Percentiles rank a stretch among this genome's conserved stretches.
Evolutionary conservation across 1,140 invertebrate genomes (phyloP).

Genomic region (Colletes gigas): DNA sequence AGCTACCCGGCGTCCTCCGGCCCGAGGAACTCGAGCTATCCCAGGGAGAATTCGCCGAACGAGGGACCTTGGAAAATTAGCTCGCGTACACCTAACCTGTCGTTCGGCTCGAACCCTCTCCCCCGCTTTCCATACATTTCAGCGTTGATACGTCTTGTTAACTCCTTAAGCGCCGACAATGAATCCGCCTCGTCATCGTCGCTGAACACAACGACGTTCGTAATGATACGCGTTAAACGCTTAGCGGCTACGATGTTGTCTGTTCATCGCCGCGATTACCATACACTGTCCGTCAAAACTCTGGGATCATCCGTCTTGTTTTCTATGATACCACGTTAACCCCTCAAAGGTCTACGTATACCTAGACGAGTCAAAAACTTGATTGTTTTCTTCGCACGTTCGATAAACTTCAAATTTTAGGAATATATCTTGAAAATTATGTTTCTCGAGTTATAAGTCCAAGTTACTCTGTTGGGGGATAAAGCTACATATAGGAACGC

Average conservation of each 20-base stretch:
- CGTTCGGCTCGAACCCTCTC: too few species aligned
- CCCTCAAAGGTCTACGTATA: not conserved
- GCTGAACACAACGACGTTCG: not conserved
- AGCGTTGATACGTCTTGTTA: conserved; percentile 26
- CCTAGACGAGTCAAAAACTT: too few species aligned
- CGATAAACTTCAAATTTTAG: too few species aligned
- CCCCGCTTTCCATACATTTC: not conserved
- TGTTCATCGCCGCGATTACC: not conserved
- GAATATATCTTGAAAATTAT: too few species aligned
- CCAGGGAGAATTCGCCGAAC: conserved; percentile 55
- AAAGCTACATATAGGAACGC: too few species aligned
- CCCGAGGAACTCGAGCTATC: conserved; percentile 62
- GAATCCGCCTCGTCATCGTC: conserved; percentile 29
- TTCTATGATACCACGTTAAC: not conserved
- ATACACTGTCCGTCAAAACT: not conserved
- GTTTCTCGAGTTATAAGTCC: too few species aligned
- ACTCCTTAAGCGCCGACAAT: not conserved
- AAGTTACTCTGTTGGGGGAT: too few species aligned
- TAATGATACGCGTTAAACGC: not conserved
- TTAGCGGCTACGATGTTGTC: not conserved
- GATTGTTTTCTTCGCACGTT: too few species aligned
- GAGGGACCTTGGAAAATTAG: conserved; percentile 59
- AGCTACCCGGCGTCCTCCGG: conserved; percentile 26
- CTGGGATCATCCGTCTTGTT: not conserved
- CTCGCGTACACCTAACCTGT: conserved; percentile 31